These are phyloP conservation scores for Cryptoprocta ferox DNA, from an alignment of 2,797 vertebrate species.

Conservation along the genomic window DNA sequence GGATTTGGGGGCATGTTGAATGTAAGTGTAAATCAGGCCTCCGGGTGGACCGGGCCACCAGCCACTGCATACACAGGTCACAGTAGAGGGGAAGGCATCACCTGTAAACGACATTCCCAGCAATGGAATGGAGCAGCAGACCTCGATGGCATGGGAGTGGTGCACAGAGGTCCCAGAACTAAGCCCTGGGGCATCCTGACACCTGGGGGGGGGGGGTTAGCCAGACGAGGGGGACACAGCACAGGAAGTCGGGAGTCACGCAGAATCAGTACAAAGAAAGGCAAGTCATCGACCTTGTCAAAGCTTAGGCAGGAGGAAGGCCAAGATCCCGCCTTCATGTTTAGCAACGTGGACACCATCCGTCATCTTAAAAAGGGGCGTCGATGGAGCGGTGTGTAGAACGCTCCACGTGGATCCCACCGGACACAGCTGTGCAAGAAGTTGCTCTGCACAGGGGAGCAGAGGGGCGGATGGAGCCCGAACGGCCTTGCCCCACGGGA, in stretches of 20 bases:
- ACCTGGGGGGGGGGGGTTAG: too few species aligned
- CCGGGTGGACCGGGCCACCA: neutral
- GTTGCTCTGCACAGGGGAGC: neutral
- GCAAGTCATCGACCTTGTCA: accelerated
- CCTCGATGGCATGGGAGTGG: accelerated
- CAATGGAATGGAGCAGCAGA: too few species aligned
- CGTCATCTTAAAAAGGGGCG: accelerated
- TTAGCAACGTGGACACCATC: accelerated
- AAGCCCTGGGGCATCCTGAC: neutral
- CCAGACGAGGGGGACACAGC: accelerated
- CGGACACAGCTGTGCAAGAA: neutral
- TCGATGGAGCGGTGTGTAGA: neutral
- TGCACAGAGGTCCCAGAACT: neutral
- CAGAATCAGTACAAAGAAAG: accelerated
- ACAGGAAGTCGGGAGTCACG: accelerated
- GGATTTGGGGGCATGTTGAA: neutral
- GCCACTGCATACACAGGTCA: accelerated
- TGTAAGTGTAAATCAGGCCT: neutral
- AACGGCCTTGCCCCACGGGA: accelerated
- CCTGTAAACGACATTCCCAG: accelerated
- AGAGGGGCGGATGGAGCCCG: accelerated
- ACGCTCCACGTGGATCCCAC: neutral
- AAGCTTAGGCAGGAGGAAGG: neutral
- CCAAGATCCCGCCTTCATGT: accelerated
- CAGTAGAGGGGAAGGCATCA: accelerated